A percentile compares a stretch with the other conserved stretches of the same genome.
Evolutionary conservation across 2,888 invertebrate species (phyloP).

Genomic region (Leucoma salicis): DNA sequence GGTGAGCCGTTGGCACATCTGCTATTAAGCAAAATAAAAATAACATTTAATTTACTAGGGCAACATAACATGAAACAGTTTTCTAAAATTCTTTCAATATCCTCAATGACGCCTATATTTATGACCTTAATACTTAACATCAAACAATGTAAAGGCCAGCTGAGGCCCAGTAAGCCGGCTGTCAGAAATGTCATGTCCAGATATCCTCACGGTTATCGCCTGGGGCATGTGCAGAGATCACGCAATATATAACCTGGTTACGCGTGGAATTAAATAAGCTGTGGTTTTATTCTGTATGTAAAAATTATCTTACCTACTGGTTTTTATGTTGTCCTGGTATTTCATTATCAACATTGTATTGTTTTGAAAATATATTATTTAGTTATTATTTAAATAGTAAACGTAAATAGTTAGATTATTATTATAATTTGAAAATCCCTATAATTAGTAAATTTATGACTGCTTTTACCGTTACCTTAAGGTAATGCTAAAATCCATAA

Average conservation of each 20-base stretch:
- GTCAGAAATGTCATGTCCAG: constrained; percentile 34
- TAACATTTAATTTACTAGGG: no score
- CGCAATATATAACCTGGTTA: constrained; percentile 37
- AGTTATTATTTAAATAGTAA: no score
- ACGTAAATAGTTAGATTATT: no score
- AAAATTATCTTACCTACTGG: constrained; percentile 2
- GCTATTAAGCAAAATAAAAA: no score
- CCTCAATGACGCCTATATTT: constrained; percentile 4
- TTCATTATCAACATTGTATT: neutral
- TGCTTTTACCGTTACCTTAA: no score
- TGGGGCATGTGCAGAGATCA: constrained; percentile 29
- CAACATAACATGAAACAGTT: constrained; percentile 3
- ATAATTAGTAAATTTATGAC: no score
- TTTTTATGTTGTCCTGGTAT: constrained; percentile 22
- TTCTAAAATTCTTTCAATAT: constrained; percentile 2
- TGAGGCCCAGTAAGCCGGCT: constrained; percentile 23
- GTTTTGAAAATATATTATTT: no score
- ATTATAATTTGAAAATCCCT: no score
- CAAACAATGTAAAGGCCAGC: constrained; percentile 15
- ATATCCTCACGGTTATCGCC: constrained; percentile 49
- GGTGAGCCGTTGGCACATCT: no score
- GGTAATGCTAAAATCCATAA: no score
- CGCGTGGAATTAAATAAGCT: constrained; percentile 12
- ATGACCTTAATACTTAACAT: constrained; percentile 1
- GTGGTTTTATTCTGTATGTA: constrained; percentile 14